phyloP scores from a whole-genome alignment of 2,888 invertebrate genomes.

The Cremastinae sp. region DNA sequence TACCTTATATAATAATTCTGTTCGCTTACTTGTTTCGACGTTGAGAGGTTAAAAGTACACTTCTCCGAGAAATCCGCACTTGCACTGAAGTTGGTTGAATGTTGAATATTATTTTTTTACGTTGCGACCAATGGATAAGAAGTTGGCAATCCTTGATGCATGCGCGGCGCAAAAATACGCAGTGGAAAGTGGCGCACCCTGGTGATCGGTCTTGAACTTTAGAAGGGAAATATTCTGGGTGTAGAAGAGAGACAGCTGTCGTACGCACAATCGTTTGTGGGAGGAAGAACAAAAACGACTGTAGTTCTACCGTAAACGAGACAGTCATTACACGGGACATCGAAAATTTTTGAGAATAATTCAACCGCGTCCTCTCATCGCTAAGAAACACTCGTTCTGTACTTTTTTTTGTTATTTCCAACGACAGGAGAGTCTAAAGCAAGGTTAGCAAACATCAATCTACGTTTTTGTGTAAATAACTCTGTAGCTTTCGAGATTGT shows the following conservation, averaged over 20 bases:
- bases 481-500: too few relatives aligned
- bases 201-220: not conserved
- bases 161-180: too few relatives aligned
- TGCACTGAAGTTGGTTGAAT: too few relatives aligned
- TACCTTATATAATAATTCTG: not conserved
- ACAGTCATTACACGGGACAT: not conserved
- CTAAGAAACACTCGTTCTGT: not conserved
- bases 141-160: too few relatives aligned
- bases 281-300: constrained; percentile 22
- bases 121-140: too few relatives aligned
- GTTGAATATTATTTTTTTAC: too few relatives aligned
- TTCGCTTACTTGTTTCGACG: constrained; percentile 23
- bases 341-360: not conserved
- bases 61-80: too few relatives aligned
- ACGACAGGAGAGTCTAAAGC: too few relatives aligned
- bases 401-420: not conserved
- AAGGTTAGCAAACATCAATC: not conserved
- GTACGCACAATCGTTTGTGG: constrained; percentile 1
- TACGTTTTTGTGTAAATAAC: not conserved
- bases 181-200: too few relatives aligned
- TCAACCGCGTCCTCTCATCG: not conserved
- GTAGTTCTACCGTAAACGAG: constrained; percentile 15
- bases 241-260: constrained; percentile 16
- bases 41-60: constrained; percentile 52
- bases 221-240: too few relatives aligned